Base-by-base conservation (phyloP, 2,113 vertebrate species). In the Pollachius pollachius region DNA sequence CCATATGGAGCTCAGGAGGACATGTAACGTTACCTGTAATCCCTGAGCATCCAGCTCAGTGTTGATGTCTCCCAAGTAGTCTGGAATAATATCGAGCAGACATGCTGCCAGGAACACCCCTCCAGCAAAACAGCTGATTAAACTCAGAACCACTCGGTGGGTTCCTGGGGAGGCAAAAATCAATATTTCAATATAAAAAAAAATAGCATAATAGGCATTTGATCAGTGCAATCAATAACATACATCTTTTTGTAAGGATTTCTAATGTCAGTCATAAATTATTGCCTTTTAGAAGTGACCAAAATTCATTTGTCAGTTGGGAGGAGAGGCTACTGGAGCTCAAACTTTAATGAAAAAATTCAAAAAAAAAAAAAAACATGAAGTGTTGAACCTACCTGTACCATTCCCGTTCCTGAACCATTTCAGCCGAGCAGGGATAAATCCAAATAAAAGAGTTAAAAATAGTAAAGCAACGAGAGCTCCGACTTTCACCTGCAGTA, bases 61-160 rank as follows among this genome's bases (percentile, higher is more conserved):
- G 1, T 62, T 87, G 62, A 94, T 92, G 83, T 94, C 92, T 0
- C 87, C 84, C 75, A 95, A 80, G 71, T 94, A 94, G 80, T 94
- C 93, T 9, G 94, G 94, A 74, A 94, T 88, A 71, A 95, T 91
- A 86, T 95, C 94, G 30, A 94, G 86, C n/a, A 94, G 81, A 91
- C 94, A 94, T 65, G 94, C 89, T 16, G 93, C 89, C 65, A 95
- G 83, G 74, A 95, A 95, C 58, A 95, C 94, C 0, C 94, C 94
- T 0, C 93, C 94, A 0, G 94, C 94, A 62, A 93, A 91, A 68
- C 93, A 94, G 88, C 93, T 94, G 75, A 93, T 91, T n/a, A 94
- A 81, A 74, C 93, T 93, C 74, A 93, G 68, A 15, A 91, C 80
- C 4, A 69, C 82, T 16, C 74, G 71, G 23, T 92, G 90, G 30